phyloP scores from a whole-genome alignment of 2,113 vertebrate species.

The Aegypius monachus region DNA sequence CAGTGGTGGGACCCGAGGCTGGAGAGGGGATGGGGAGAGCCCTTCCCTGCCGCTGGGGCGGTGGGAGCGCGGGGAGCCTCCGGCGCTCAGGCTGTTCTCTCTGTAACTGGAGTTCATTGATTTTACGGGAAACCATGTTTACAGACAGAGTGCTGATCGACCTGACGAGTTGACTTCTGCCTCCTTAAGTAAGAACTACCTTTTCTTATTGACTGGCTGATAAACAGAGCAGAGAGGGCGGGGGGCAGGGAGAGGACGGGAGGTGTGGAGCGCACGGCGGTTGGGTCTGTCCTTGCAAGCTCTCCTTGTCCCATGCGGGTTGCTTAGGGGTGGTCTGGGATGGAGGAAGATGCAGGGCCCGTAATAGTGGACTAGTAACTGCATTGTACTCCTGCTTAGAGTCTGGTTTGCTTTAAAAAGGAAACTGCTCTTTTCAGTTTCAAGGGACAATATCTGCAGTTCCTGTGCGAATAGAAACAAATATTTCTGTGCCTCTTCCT shows the following conservation, averaged over 20 bases:
- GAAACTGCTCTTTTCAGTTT: background rate
- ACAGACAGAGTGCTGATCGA: constrained; percentile 99
- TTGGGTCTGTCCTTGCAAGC: background rate
- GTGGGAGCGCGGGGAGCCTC: constrained; percentile 69
- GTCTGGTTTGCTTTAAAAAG: background rate
- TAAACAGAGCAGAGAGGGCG: constrained; percentile 67
- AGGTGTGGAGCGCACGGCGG: background rate
- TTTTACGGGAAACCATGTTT: constrained; percentile 99
- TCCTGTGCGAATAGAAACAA: background rate
- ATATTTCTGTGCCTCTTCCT: background rate
- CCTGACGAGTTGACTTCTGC: constrained; percentile 96
- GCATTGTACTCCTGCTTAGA: background rate
- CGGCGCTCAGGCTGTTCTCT: constrained; percentile 84
- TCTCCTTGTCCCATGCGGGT: accelerated
- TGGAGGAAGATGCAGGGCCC: background rate
- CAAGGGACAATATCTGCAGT: background rate
- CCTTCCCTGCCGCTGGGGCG: background rate
- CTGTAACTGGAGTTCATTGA: constrained; percentile 98
- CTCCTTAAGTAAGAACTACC: constrained; percentile 92
- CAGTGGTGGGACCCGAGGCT: background rate
- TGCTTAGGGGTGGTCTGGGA: accelerated
- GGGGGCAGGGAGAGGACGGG: background rate
- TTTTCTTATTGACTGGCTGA: constrained; percentile 86
- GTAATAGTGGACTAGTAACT: accelerated
- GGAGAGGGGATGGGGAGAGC: background rate